phyloP scores from a whole-genome alignment of 1,140 invertebrate species.

The Sitobion miscanthi region DNA sequence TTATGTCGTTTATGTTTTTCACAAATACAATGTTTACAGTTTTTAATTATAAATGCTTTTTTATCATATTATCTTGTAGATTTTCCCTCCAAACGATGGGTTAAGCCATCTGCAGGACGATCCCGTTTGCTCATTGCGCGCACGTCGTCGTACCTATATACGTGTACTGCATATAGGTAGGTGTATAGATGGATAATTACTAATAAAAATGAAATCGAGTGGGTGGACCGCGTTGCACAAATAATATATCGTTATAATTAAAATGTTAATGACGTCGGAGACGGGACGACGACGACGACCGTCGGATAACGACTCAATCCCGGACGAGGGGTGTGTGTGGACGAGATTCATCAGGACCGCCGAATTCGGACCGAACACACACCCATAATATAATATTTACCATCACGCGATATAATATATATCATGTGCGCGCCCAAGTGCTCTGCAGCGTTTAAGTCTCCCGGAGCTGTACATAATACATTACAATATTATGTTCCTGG shows the following conservation, averaged over 20 bases:
- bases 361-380: neutral
- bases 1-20: no score
- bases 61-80: no score
- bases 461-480: neutral
- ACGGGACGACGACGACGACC: neutral
- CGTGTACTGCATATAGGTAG: no score
- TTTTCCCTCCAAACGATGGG: no score
- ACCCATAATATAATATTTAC: neutral
- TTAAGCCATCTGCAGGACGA: no score
- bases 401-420: neutral
- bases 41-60: no score
- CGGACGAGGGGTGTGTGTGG: conserved; percentile 8
- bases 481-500: neutral
- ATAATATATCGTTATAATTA: neutral
- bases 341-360: conserved; percentile 31
- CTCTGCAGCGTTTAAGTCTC: neutral
- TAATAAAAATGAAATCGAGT: neutral
- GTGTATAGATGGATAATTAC: neutral
- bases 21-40: no score
- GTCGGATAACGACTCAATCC: conserved; percentile 37
- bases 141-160: no score
- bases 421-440: neutral
- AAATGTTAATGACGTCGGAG: neutral
- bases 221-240: neutral
- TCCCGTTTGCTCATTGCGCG: no score